These are phyloP conservation scores for Dendrolimus houi DNA, from an alignment of 2,888 invertebrate genomes.

Conservation along the genomic window DNA sequence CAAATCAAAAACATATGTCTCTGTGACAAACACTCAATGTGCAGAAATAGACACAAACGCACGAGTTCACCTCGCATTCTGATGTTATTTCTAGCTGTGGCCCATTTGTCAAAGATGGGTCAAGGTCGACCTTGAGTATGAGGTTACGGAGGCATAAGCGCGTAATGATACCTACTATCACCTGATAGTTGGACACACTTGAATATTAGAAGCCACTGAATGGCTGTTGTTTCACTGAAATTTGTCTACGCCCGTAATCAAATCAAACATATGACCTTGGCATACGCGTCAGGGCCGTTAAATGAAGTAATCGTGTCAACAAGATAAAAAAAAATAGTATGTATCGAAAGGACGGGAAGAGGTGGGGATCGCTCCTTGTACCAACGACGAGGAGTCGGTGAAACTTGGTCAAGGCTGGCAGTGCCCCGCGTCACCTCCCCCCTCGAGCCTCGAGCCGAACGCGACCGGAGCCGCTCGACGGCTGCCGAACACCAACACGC, in stretches of 20 bases:
- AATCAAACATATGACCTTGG: slow-evolving; percentile 41
- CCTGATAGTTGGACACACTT: background rate
- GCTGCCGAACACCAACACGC: slow-evolving; percentile 49
- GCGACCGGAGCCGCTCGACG: slow-evolving; percentile 47
- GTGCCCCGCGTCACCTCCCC: slow-evolving; percentile 33
- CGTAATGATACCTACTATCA: background rate
- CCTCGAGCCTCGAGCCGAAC: slow-evolving; percentile 29
- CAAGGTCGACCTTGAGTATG: slow-evolving; percentile 57
- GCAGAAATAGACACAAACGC: slow-evolving; percentile 57
- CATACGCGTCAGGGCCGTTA: slow-evolving; percentile 41
- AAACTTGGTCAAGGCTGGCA: slow-evolving; percentile 74
- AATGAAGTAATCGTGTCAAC: slow-evolving; percentile 66
- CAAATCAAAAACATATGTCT: slow-evolving; percentile 66
- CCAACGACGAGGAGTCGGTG: slow-evolving; percentile 68
- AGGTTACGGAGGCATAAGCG: slow-evolving; percentile 29
- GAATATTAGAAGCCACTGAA: no score
- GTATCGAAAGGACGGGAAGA: slow-evolving; percentile 67
- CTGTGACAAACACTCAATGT: slow-evolving; percentile 53
- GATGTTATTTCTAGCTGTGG: slow-evolving; percentile 57
- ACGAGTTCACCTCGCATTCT: slow-evolving; percentile 58
- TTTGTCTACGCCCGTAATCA: slow-evolving; percentile 12
- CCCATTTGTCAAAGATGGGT: slow-evolving; percentile 61
- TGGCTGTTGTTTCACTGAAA: background rate
- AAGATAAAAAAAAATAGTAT: slow-evolving; percentile 47
- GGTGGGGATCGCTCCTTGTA: slow-evolving; percentile 72